Evolutionary conservation across 2,113 vertebrate species (phyloP), one percentile per base, ranked within the genome.

Genomic region (Oreochromis tanganicae): DNA sequence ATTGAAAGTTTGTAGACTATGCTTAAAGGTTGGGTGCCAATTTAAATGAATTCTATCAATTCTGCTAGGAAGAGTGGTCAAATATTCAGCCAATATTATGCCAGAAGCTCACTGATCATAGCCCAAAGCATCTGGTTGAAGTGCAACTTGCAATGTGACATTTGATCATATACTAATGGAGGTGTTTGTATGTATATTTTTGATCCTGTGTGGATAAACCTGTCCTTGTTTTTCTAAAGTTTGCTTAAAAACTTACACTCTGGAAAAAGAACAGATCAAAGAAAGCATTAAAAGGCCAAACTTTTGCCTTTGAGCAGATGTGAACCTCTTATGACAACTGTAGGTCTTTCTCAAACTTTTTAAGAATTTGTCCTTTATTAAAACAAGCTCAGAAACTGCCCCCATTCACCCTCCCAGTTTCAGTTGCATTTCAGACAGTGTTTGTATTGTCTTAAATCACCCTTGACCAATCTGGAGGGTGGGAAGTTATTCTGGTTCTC

Each of bases 391-490:
- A 52, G 55, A 52, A 56, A 38, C 17, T 10, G 13, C 21, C 11
- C 34, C 41, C 46, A 78, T 78, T 4, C 17, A 3, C 48, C 3
- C 61, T 80, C 46, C 55, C 68, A 80, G 57, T 84, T 83, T 91
- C 84, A 85, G 85, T 78, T 78, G 84, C 83, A 86, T 87, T 82
- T 89, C 93, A 92, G 86, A 92, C 91, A 85, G 78, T 93, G 93
- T 93, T 94, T 88, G 89, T 82, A 85, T 90, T 88, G 92, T 95
- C 90, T 95, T 90, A 84, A 93, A 88, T 89, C 92, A 87, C 91
- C 92, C 71, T 84, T 85, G 86, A 88, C 81, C 88, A 83, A 83
- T 88, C 50, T 24, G 66, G 75, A 87, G 82, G 32, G 75, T 80
- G 87, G 86, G 85, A 84, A 83, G 88, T 89, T 85, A 89, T 92